Conservation (phyloP, 2,797 vertebrate genomes). For the Platalea minor region DNA sequence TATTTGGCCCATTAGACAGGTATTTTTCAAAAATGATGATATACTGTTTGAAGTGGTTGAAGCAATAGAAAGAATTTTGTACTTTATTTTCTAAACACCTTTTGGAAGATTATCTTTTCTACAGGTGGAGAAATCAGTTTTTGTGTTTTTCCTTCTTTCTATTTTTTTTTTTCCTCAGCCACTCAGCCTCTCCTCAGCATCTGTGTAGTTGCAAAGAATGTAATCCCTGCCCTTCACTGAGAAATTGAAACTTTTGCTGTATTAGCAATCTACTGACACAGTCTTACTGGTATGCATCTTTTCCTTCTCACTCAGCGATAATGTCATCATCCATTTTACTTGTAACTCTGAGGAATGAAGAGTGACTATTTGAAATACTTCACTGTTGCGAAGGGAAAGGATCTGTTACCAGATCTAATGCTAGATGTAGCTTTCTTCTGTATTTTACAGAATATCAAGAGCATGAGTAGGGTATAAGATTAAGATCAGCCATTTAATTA, state of each 20-base stretch:
- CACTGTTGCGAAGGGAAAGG: not conserved
- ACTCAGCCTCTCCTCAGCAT: not conserved
- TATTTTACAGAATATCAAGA: not conserved
- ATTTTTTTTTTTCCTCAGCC: not conserved
- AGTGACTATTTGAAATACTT: slow-evolving; percentile 17
- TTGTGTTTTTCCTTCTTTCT: not conserved
- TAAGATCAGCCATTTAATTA: not conserved
- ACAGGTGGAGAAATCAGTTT: not conserved
- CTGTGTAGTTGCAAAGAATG: not conserved
- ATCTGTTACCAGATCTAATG: slow-evolving; percentile 17
- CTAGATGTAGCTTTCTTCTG: not conserved
- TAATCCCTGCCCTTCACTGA: not conserved
- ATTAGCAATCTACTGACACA: slow-evolving; percentile 25
- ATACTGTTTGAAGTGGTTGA: not conserved
- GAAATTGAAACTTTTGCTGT: slow-evolving; percentile 8
- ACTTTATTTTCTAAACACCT: not conserved
- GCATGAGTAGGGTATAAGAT: not conserved
- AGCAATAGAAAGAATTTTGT: not conserved
- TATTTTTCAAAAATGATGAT: not conserved
- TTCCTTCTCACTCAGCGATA: not conserved
- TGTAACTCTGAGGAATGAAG: slow-evolving; percentile 17
- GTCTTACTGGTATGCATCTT: slow-evolving; percentile 40
- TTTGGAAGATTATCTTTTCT: not conserved
- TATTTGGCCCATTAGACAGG: not conserved
- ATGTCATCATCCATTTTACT: slow-evolving; percentile 25